phyloP scores from a whole-genome alignment of 2,797 vertebrate genomes.

The Lithobates pipiens region DNA sequence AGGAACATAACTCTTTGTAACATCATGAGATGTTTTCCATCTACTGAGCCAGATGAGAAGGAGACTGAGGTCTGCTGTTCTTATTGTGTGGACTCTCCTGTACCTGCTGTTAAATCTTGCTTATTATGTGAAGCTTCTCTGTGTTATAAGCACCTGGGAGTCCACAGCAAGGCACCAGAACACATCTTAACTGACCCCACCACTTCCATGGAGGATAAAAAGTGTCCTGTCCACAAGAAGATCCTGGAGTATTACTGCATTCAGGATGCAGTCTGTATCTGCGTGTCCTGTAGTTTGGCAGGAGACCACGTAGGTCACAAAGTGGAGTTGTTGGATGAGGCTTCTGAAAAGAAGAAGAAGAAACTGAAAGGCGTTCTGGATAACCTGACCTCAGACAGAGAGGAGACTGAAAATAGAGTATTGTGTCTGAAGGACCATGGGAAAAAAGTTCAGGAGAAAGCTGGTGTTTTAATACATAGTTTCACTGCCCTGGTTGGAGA shows the following conservation, averaged over 20 bases:
- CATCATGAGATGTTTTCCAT: not conserved
- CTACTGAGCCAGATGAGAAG: not conserved
- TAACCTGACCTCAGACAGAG: not conserved
- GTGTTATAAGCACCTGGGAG: conserved; percentile 73
- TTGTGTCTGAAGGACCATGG: not conserved
- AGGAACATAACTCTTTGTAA: not conserved
- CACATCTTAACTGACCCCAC: conserved; percentile 69
- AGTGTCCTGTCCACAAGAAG: conserved; percentile 68
- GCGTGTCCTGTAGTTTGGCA: conserved; percentile 69
- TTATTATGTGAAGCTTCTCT: conserved; percentile 75
- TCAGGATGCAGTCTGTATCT: conserved; percentile 71
- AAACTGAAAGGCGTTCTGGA: not conserved
- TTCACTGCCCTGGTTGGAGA: not conserved
- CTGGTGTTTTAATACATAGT: not conserved
- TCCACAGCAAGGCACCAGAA: conserved; percentile 69
- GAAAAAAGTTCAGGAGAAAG: not conserved
- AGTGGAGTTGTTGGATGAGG: conserved; percentile 72
- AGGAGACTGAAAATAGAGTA: not conserved
- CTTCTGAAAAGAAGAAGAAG: conserved; percentile 73
- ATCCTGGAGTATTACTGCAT: conserved; percentile 74
- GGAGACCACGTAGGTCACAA: conserved; percentile 74
- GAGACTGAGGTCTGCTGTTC: not conserved
- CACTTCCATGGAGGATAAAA: conserved; percentile 43
- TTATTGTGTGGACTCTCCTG: not conserved
- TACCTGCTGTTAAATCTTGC: conserved; percentile 62